Percentiles rank a stretch among this genome's conserved stretches.
Evolutionary conservation across 2,888 invertebrate genomes (phyloP).

Genomic region (Ceratothoa steindachneri): DNA sequence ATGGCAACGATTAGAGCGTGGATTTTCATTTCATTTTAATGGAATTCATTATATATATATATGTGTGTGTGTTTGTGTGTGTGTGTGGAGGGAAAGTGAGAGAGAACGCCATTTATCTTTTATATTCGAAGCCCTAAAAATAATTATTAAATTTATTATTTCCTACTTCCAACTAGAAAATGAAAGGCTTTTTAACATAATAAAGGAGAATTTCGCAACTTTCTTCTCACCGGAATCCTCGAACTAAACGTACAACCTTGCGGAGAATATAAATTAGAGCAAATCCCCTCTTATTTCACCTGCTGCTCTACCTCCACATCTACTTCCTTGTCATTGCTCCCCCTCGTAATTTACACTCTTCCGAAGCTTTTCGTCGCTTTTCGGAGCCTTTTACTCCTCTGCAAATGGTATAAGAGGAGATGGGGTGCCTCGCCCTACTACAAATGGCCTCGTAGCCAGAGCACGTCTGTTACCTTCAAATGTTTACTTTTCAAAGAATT

Average conservation of each 20-base stretch:
- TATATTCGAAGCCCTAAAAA: no score
- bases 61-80: no score
- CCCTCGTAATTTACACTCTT: neutral
- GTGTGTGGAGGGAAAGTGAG: no score
- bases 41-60: no score
- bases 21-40: no score
- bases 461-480: neutral
- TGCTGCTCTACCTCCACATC: neutral
- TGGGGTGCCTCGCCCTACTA: neutral
- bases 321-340: neutral
- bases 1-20: no score
- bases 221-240: neutral
- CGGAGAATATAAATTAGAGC: neutral
- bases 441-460: neutral
- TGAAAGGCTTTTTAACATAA: no score
- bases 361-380: neutral
- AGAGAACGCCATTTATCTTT: no score
- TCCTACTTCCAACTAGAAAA: no score
- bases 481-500: neutral
- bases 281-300: constrained; percentile 6
- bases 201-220: neutral
- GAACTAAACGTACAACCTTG: neutral
- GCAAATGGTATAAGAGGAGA: neutral
- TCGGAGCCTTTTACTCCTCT: neutral
- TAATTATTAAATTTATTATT: no score